Evolutionary conservation across 2,113 vertebrate genomes (phyloP).

Genomic region (Limanda limanda): DNA sequence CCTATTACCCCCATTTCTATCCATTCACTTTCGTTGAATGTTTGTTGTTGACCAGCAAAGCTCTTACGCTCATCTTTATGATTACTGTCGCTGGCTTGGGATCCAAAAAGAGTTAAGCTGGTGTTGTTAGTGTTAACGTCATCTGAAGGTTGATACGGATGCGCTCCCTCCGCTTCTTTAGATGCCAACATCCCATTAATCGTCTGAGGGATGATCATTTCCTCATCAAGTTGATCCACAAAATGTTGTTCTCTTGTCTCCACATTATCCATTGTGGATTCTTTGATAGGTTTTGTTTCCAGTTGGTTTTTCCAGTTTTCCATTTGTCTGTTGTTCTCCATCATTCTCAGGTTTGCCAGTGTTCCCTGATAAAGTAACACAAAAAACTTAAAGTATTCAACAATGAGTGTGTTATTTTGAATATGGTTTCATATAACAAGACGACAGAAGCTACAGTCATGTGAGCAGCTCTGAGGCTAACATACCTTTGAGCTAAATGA

Average conservation of each 20-base stretch:
- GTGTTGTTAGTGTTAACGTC: not conserved
- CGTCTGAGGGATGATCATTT: not conserved
- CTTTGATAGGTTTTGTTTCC: slow-evolving; percentile 28
- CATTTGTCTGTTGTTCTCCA: slow-evolving; percentile 50
- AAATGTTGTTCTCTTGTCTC: slow-evolving; percentile 40
- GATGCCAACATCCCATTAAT: slow-evolving; percentile 47
- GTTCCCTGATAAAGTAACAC: slow-evolving; percentile 60
- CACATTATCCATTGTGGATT: not conserved
- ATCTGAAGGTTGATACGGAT: slow-evolving; percentile 12
- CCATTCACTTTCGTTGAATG: slow-evolving; percentile 25
- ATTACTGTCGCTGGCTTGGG: not conserved
- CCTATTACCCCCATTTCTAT: slow-evolving; percentile 55
- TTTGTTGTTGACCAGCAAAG: not conserved
- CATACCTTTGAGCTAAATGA: too few relatives aligned
- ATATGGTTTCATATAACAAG: too few relatives aligned
- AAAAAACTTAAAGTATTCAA: not conserved
- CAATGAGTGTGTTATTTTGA: too few relatives aligned
- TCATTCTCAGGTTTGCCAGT: slow-evolving; percentile 64
- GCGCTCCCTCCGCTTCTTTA: not conserved
- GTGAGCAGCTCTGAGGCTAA: too few relatives aligned
- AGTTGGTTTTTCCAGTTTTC: slow-evolving; percentile 36
- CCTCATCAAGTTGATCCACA: slow-evolving; percentile 33
- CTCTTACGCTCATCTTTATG: not conserved
- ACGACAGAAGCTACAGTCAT: too few relatives aligned
- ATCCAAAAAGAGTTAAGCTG: not conserved